Evolutionary conservation across 1,140 invertebrate species (phyloP).

Genomic region (Solenopsis invicta): DNA sequence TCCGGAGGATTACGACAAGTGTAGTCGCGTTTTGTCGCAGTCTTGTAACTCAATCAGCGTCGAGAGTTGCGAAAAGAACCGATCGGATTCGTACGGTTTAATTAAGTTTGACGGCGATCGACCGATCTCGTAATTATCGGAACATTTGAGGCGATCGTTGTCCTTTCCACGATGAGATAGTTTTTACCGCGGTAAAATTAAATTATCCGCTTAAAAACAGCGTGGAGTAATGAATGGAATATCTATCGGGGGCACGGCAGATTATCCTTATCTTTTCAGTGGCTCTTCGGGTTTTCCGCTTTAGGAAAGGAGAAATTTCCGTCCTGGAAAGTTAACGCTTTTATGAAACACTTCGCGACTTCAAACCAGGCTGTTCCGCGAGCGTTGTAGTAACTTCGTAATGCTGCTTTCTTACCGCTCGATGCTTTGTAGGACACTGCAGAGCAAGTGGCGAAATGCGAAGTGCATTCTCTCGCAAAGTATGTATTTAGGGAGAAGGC

Average conservation of each 20-base stretch:
- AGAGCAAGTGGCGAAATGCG: conserved; percentile 50
- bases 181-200: neutral
- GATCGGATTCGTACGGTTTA: too few relatives aligned
- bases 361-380: conserved; percentile 32
- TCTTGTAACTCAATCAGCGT: neutral
- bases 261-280: conserved; percentile 16
- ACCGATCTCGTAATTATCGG: neutral
- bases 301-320: conserved; percentile 56
- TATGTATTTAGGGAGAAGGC: conserved; percentile 21
- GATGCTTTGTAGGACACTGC: conserved; percentile 57
- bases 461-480: conserved; percentile 42
- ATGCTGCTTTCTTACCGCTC: conserved; percentile 57
- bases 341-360: conserved; percentile 61
- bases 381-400: conserved; percentile 53
- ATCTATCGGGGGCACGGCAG: neutral
- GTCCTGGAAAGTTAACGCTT: conserved; percentile 52
- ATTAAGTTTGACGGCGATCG: conserved; percentile 5
- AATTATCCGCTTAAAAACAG: neutral
- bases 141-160: neutral
- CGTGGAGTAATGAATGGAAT: neutral
- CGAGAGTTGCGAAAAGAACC: neutral
- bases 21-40: neutral
- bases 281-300: conserved; percentile 31
- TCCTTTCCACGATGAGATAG: neutral
- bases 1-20: conserved; percentile 19